phyloP scores from a whole-genome alignment of 2,888 invertebrate genomes.

The Xestia rhomboidea region DNA sequence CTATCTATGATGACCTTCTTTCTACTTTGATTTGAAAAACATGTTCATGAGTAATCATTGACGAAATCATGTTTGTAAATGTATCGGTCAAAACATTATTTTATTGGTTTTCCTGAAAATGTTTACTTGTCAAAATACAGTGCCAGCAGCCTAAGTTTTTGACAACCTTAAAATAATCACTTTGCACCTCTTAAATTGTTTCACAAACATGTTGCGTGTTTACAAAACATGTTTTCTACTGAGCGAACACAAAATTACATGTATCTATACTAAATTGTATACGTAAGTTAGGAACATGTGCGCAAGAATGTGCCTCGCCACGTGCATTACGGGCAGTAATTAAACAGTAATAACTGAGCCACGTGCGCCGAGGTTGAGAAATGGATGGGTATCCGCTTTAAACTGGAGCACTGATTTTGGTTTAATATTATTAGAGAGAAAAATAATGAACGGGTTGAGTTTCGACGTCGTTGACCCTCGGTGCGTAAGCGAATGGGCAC shows the following conservation, averaged over 20 bases:
- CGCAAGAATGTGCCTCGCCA: neutral
- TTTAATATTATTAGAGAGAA: neutral
- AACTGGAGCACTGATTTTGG: neutral
- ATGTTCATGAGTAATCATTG: neutral
- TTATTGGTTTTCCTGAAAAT: neutral
- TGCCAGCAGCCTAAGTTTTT: neutral
- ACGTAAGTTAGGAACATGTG: constrained; percentile 17
- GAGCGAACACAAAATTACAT: neutral
- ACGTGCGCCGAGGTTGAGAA: constrained; percentile 27
- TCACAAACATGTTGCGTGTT: neutral
- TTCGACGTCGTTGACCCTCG: neutral
- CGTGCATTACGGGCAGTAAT: constrained; percentile 24
- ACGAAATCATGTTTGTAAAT: neutral
- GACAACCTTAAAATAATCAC: neutral
- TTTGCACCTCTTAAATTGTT: neutral
- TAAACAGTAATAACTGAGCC: constrained; percentile 38
- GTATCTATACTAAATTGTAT: neutral
- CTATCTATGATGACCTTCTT: too few relatives aligned
- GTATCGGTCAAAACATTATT: neutral
- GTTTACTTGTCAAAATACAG: neutral
- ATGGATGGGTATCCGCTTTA: constrained; percentile 30
- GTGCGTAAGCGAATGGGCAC: neutral
- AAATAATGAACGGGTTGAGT: neutral
- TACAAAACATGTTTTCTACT: neutral
- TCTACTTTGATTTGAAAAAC: too few relatives aligned